Percentiles rank a stretch among this genome's conserved stretches.
phyloP scores from a whole-genome alignment of 2,888 invertebrate species.

The Aphelenchoides bicaudatus region DNA sequence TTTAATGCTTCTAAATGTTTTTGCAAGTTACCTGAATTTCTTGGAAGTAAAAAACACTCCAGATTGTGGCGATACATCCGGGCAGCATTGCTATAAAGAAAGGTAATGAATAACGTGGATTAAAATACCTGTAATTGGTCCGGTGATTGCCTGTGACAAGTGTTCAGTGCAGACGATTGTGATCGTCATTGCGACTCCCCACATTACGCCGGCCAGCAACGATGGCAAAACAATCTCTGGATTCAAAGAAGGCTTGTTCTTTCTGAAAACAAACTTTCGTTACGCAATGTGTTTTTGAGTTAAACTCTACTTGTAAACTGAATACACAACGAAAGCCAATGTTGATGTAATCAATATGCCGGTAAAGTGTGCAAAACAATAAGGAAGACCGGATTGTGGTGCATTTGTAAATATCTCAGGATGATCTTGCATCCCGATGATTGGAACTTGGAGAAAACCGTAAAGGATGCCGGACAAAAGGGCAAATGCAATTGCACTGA shows the following conservation, averaged over 20 bases:
- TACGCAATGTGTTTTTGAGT: background rate
- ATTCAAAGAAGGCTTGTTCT: slow-evolving; percentile 49
- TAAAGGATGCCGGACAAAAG: slow-evolving; percentile 61
- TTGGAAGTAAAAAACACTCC: slow-evolving; percentile 63
- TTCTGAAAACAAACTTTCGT: slow-evolving; percentile 20
- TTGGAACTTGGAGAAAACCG: slow-evolving; percentile 63
- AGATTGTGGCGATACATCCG: slow-evolving; percentile 61
- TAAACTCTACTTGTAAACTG: slow-evolving; percentile 36
- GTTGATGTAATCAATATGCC: slow-evolving; percentile 62
- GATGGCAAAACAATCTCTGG: slow-evolving; percentile 62
- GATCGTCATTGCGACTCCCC: slow-evolving; percentile 61
- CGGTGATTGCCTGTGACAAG: slow-evolving; percentile 63
- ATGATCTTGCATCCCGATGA: slow-evolving; percentile 62
- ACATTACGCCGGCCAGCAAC: slow-evolving; percentile 62
- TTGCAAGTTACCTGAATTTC: slow-evolving; percentile 58
- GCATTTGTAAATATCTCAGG: slow-evolving; percentile 38
- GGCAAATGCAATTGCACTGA: background rate
- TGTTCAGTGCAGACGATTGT: slow-evolving; percentile 64
- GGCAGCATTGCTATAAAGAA: slow-evolving; percentile 63
- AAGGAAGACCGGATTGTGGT: slow-evolving; percentile 46
- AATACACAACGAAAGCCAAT: slow-evolving; percentile 62
- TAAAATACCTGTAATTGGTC: slow-evolving; percentile 65
- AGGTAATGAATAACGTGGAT: no score
- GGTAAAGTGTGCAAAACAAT: slow-evolving; percentile 63
- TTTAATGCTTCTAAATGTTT: no score